A percentile compares a stretch with the other conserved stretches of the same genome.
Evolutionary conservation across 2,797 vertebrate species (phyloP).

Genomic region (Ctenopoma multispine): DNA sequence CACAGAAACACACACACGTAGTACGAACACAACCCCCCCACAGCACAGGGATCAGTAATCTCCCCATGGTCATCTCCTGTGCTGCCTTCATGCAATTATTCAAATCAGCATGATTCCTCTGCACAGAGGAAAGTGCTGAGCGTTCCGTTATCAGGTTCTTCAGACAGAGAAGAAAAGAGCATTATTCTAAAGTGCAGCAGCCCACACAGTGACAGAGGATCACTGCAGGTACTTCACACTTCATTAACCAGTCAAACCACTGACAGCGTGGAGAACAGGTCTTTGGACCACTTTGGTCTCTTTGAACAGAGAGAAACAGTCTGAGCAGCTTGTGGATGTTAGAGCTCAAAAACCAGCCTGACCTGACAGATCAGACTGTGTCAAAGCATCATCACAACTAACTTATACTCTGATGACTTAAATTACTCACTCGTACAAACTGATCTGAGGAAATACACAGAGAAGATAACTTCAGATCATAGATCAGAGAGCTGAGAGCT

Average conservation of each 20-base stretch:
- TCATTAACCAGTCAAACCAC: neutral
- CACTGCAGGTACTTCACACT: neutral
- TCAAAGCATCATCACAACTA: no score
- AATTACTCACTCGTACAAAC: no score
- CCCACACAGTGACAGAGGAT: neutral
- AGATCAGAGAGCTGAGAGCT: no score
- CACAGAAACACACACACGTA: no score
- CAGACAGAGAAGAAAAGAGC: slow-evolving; percentile 1
- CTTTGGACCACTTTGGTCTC: no score
- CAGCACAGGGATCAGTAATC: slow-evolving; percentile 24
- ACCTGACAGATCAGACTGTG: no score
- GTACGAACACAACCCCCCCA: neutral
- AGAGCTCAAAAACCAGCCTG: no score
- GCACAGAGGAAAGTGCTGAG: slow-evolving; percentile 5
- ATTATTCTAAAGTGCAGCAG: slow-evolving; percentile 10
- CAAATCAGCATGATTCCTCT: slow-evolving; percentile 21
- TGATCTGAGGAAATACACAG: no score
- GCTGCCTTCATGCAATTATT: slow-evolving; percentile 31
- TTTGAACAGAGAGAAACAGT: no score
- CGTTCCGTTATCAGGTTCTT: slow-evolving; percentile 3
- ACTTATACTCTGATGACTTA: no score
- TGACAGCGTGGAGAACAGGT: neutral
- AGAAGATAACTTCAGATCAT: no score
- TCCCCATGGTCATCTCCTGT: slow-evolving; percentile 27
- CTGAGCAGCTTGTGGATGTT: no score